Evolutionary conservation across 2,797 vertebrate genomes (phyloP), one percentile per base, ranked within the genome.

Genomic region (Peromyscus attwateri): DNA sequence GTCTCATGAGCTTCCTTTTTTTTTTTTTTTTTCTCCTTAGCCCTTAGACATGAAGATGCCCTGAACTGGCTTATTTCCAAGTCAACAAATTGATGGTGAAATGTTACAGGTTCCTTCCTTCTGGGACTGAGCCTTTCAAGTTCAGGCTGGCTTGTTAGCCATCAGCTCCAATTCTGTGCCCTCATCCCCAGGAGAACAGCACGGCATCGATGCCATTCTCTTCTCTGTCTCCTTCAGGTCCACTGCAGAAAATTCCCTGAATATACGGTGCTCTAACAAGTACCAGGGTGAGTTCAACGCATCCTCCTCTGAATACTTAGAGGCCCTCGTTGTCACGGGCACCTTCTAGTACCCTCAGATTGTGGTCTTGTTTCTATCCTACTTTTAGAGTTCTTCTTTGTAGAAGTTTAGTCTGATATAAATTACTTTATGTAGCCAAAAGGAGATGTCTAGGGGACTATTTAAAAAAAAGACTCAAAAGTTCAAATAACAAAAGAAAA

Each of bases 381-480:
- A 27, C 27, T 91, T 91, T 83, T 83, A 75, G 1, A 49, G 62
- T 34, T 71, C 34, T 71, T 83, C 62, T 31, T 73, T 89, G 84
- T 37, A 75, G 34, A 79, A 43, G 12, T 71, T 68, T 77, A 64
- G 49, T 87, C 68, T 66, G 60, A 82, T 27, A 82, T 4, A 88
- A 77, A 83, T 83, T 23, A 81, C 13, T 84, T 73, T n/a, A 73
- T 82, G 17, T 77, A 94, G 46, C 60, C 68, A 88, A 71, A 89
- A 87, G 37, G 25, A 49, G 27, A 95, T 60, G 14, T 43, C 27
- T 43, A 82, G 37, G 40, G 70, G 91, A 52, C 64, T 89, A 55
- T 92, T 77, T 75, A 57, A 71, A 71, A 95, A 88, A 6, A 85
- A 81, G 64, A 89, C 34, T 71, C 46, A 77, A 91, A 68, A 83